Conservation (phyloP, 2,113 vertebrate genomes). For the Pungitius pungitius region DNA sequence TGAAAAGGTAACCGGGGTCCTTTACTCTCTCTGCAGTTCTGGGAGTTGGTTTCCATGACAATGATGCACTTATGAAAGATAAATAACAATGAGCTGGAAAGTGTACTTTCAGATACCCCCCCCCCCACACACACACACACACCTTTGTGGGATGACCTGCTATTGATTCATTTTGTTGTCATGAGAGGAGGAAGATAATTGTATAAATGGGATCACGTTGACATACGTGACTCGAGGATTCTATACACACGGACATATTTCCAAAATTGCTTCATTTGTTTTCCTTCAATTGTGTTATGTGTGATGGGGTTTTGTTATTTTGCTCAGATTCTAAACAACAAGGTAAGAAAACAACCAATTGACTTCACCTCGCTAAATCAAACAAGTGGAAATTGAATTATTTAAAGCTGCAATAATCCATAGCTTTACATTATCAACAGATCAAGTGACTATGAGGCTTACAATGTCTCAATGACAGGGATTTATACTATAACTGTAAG, state of each 20-base stretch:
- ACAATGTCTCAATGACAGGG: not conserved
- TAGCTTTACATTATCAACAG: not conserved
- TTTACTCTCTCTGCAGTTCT: conserved; percentile 23
- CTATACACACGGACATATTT: conserved; percentile 6
- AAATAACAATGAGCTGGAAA: conserved; percentile 43
- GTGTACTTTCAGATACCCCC: conserved; percentile 20
- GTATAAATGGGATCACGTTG: conserved; percentile 45
- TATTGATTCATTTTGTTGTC: conserved; percentile 41
- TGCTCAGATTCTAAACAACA: not conserved
- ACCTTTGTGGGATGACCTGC: conserved; percentile 7
- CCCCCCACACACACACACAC: not conserved
- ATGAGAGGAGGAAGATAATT: conserved; percentile 50
- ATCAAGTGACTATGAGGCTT: not conserved
- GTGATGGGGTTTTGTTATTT: not conserved
- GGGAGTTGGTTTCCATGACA: conserved; percentile 69
- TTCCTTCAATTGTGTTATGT: not conserved
- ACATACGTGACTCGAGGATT: conserved; percentile 4
- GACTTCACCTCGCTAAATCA: not conserved
- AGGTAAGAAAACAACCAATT: not conserved
- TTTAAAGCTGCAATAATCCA: not conserved
- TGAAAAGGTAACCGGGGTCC: conserved; percentile 44
- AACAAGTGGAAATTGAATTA: not conserved
- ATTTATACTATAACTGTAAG: too few species aligned
- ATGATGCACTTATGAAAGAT: conserved; percentile 51
- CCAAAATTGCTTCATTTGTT: conserved; percentile 22